These are phyloP conservation scores for Labrus mixtus DNA, from an alignment of 2,113 vertebrate species.

Conservation along the genomic window DNA sequence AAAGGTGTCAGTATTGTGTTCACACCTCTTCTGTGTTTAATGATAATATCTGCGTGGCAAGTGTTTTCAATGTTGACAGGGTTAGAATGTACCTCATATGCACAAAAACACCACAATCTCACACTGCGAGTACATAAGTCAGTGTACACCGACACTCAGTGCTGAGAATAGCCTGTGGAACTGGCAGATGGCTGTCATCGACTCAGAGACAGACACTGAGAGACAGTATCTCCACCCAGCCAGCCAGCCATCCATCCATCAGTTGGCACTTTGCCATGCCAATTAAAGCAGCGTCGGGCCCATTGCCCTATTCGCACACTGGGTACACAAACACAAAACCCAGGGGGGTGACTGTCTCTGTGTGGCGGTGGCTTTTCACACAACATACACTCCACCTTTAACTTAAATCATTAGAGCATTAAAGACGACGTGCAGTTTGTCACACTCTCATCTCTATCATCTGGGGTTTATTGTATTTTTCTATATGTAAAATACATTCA, in stretches of 20 bases:
- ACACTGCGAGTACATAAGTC: slow-evolving; percentile 16
- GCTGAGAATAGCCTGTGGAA: slow-evolving; percentile 59
- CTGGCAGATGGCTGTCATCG: slow-evolving; percentile 75
- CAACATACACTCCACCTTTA: slow-evolving; percentile 48
- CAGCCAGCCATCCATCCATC: slow-evolving; percentile 60
- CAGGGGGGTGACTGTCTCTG: slow-evolving; percentile 27
- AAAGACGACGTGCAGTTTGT: not conserved
- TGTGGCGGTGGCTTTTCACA: slow-evolving; percentile 47
- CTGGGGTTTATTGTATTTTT: slow-evolving; percentile 1
- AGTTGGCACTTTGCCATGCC: slow-evolving; percentile 71
- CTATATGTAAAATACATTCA: not conserved
- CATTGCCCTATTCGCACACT: slow-evolving; percentile 55
- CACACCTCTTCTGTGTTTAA: not conserved
- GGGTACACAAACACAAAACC: slow-evolving; percentile 64
- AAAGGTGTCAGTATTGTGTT: not conserved
- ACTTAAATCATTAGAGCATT: slow-evolving; percentile 32
- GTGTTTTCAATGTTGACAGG: not conserved
- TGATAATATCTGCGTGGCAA: not conserved
- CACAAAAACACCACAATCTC: slow-evolving; percentile 34
- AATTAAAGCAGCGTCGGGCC: slow-evolving; percentile 73
- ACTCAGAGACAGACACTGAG: slow-evolving; percentile 41
- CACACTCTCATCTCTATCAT: not conserved
- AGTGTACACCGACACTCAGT: slow-evolving; percentile 8
- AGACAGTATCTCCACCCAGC: slow-evolving; percentile 52
- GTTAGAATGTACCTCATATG: not conserved